A percentile compares a stretch with the other conserved stretches of the same genome.
Evolutionary conservation across 2,888 invertebrate genomes (phyloP).

Genomic region (Athalia rosae): DNA sequence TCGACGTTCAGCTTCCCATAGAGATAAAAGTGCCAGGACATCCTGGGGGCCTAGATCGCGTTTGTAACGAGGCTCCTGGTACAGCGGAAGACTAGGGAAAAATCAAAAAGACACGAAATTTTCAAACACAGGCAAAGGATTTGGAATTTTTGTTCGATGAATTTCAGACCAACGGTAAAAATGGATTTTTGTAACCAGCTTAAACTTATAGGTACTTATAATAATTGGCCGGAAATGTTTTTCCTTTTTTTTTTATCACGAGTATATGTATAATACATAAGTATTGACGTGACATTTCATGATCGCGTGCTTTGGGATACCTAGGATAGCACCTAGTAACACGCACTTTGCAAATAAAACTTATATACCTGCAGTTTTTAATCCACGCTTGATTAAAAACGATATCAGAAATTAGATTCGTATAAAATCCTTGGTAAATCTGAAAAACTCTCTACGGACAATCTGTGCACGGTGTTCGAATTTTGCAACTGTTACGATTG

Average conservation of each 20-base stretch:
- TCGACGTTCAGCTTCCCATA: constrained; percentile 70
- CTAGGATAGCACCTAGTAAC: constrained; percentile 20
- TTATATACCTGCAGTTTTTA: background rate
- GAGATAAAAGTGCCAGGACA: constrained; percentile 67
- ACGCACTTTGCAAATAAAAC: background rate
- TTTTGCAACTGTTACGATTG: too few species aligned
- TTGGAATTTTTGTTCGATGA: too few species aligned
- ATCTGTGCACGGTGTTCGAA: too few species aligned
- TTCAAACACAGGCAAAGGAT: background rate
- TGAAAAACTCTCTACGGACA: too few species aligned
- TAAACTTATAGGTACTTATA: background rate
- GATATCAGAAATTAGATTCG: too few species aligned
- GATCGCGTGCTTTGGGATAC: constrained; percentile 10
- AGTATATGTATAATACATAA: background rate
- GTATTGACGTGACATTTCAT: constrained; percentile 33
- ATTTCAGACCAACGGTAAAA: too few species aligned
- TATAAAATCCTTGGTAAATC: too few species aligned
- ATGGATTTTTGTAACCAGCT: too few species aligned
- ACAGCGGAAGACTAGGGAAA: constrained; percentile 60
- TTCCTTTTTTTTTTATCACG: background rate
- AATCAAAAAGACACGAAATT: constrained; percentile 14
- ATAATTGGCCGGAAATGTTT: background rate
- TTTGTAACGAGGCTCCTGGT: constrained; percentile 68
- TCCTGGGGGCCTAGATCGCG: constrained; percentile 70
- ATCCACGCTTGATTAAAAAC: too few species aligned